These are phyloP conservation scores for Drosophila funebris DNA, from an alignment of 1,140 invertebrate genomes.

Conservation along the genomic window DNA sequence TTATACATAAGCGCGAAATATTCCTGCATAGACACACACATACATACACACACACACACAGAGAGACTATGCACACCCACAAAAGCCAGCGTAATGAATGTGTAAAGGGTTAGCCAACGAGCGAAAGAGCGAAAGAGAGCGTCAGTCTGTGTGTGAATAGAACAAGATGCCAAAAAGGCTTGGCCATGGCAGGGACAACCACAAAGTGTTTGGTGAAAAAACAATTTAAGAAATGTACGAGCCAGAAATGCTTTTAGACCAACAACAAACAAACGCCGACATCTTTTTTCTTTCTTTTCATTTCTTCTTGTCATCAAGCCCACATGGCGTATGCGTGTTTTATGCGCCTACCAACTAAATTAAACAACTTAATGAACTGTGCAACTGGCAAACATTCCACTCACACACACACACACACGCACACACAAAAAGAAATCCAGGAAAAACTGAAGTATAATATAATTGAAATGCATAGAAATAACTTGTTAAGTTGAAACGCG, in stretches of 20 bases:
- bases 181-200: constrained; percentile 13
- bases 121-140: background rate
- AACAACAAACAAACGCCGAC: constrained; percentile 13
- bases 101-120: constrained; percentile 66
- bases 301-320: constrained; percentile 20
- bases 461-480: constrained; percentile 73
- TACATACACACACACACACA: too few relatives aligned
- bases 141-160: background rate
- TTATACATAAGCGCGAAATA: constrained; percentile 71
- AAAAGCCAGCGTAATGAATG: constrained; percentile 74
- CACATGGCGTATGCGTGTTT: constrained; percentile 61
- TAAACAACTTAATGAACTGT: constrained; percentile 47
- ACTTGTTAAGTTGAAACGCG: constrained; percentile 48
- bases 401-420: too few relatives aligned
- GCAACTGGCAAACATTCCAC: background rate
- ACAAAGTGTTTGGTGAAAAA: constrained; percentile 63
- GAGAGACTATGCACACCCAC: too few relatives aligned
- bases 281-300: background rate
- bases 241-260: constrained; percentile 40
- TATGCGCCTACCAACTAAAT: constrained; percentile 5
- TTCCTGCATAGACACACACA: constrained; percentile 6
- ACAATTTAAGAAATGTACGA: constrained; percentile 69
- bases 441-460: constrained; percentile 22
- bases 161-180: constrained; percentile 32
- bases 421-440: constrained; percentile 3